Evolutionary conservation across 2,888 invertebrate species (phyloP).

Genomic region (Limnephilus lunatus): DNA sequence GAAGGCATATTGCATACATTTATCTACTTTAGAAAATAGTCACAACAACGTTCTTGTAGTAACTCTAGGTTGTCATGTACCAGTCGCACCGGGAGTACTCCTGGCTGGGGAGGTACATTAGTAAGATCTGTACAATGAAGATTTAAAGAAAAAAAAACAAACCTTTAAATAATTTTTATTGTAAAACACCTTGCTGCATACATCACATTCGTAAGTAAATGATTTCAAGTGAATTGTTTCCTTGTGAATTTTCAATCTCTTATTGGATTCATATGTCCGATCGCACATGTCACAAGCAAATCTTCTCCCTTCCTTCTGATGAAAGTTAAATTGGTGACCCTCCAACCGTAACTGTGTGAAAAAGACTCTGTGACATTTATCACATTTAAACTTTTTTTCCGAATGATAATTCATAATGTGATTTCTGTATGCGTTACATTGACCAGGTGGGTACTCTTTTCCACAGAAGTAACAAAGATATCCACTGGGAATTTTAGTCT

Average conservation of each 20-base stretch:
- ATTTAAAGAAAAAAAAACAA: background rate
- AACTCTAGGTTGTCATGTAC: too few species aligned
- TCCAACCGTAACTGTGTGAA: background rate
- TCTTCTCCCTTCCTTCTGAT: background rate
- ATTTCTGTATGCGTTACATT: background rate
- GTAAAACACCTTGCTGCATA: constrained; percentile 35
- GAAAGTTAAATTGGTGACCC: background rate
- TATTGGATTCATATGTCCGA: background rate
- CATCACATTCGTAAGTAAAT: background rate
- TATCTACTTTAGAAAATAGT: too few species aligned
- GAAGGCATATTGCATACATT: too few species aligned
- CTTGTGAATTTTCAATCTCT: background rate
- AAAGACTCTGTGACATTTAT: background rate
- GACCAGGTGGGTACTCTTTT: background rate
- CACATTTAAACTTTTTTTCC: background rate
- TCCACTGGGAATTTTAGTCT: background rate
- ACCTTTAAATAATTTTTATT: constrained; percentile 27
- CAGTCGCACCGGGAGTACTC: too few species aligned
- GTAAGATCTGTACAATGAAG: background rate
- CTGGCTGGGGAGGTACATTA: too few species aligned
- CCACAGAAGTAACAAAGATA: background rate
- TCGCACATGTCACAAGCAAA: background rate
- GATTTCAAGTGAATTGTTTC: constrained; percentile 9
- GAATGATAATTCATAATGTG: background rate
- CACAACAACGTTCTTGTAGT: too few species aligned